Evolutionary conservation across 1,140 invertebrate species (phyloP).

Genomic region (Calephelis nemesis): DNA sequence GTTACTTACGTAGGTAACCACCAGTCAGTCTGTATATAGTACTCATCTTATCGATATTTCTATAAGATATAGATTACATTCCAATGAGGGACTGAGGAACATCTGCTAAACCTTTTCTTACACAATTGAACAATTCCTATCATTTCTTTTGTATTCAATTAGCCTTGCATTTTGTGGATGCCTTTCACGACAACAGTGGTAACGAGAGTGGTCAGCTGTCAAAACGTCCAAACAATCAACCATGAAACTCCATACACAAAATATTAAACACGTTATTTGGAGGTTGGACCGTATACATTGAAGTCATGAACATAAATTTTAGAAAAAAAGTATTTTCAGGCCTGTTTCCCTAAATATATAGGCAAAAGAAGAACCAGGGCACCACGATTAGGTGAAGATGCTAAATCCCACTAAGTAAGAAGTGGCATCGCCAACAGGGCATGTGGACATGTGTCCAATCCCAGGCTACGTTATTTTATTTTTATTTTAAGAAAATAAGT

Average conservation of each 20-base stretch:
- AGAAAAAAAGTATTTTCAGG: too few species aligned
- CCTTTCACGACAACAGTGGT: constrained; percentile 75
- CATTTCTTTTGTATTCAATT: constrained; percentile 77
- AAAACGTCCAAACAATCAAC: constrained; percentile 77
- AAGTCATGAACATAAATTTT: background rate
- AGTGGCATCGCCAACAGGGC: too few species aligned
- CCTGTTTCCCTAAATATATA: too few species aligned
- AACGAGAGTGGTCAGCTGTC: constrained; percentile 77
- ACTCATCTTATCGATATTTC: background rate
- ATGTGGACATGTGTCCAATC: too few species aligned
- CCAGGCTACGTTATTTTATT: too few species aligned
- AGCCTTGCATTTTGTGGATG: constrained; percentile 74
- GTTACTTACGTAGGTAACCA: too few species aligned
- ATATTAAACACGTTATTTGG: constrained; percentile 7
- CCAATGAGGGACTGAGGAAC: background rate
- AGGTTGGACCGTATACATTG: constrained; percentile 29
- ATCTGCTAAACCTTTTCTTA: constrained; percentile 34
- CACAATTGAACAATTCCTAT: constrained; percentile 65
- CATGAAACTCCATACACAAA: constrained; percentile 21
- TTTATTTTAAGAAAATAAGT: too few species aligned
- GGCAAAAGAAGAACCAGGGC: too few species aligned
- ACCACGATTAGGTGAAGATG: too few species aligned
- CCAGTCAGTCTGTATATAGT: too few species aligned
- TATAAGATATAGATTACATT: background rate
- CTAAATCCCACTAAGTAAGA: too few species aligned